Evolutionary conservation across 37 sponge, comb jelly and placozoan species (phyloP).

Genomic region (Cladorhizidae sp.): DNA sequence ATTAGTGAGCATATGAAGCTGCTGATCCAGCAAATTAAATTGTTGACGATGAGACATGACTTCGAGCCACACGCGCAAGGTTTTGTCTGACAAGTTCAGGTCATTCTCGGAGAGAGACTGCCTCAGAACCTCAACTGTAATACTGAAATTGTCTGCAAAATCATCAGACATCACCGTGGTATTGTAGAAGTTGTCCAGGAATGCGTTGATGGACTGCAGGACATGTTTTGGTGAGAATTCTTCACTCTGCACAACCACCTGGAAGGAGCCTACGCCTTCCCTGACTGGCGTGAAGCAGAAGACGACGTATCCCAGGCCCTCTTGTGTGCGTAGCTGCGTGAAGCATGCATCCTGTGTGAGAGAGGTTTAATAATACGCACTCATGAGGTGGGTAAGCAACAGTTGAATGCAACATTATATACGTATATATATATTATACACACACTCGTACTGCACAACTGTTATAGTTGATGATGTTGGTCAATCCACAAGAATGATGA

Average conservation of each 20-base stretch:
- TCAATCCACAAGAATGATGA: no score
- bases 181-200: constrained; percentile 34
- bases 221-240: constrained; percentile 40
- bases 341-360: constrained; percentile 71
- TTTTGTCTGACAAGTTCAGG: constrained; percentile 44
- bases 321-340: constrained; percentile 69
- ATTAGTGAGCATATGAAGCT: constrained; percentile 6
- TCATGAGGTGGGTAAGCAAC: no score
- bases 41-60: constrained; percentile 32
- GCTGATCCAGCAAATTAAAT: constrained; percentile 50
- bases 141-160: neutral
- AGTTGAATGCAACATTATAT: no score
- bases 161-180: neutral
- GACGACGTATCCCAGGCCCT: constrained; percentile 86
- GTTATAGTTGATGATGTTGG: no score
- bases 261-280: constrained; percentile 30
- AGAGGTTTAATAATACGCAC: no score
- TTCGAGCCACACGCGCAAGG: constrained; percentile 51
- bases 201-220: constrained; percentile 31
- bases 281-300: constrained; percentile 26
- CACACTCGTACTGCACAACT: no score
- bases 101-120: constrained; percentile 23
- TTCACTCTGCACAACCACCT: constrained; percentile 74
- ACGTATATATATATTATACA: no score
- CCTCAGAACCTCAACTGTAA: neutral